phyloP scores from a whole-genome alignment of 2,797 vertebrate species.

The Pygocentrus nattereri region DNA sequence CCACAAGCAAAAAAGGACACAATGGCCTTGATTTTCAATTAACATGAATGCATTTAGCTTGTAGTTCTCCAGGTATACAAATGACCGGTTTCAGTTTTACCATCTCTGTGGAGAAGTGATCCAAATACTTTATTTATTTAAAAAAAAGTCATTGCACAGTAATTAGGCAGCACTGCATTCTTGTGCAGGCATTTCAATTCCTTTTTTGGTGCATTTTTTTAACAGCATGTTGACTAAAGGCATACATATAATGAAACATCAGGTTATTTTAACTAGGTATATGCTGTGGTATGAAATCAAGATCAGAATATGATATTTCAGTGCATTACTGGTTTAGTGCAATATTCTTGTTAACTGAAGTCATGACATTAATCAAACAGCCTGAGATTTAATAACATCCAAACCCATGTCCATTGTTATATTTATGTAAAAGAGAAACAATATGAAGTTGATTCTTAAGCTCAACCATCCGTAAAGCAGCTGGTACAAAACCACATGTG shows the following conservation, averaged over 20 bases:
- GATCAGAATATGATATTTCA: neutral
- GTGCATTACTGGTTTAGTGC: slow-evolving; percentile 35
- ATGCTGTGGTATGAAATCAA: neutral
- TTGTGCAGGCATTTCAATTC: neutral
- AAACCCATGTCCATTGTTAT: no score
- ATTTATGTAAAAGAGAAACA: no score
- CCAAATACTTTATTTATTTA: neutral
- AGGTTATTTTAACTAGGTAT: neutral
- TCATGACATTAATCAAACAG: neutral
- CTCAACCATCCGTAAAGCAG: neutral
- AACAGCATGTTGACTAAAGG: neutral
- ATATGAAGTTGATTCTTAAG: neutral
- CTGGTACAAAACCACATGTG: neutral
- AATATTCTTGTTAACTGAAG: neutral
- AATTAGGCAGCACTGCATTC: neutral
- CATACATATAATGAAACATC: neutral
- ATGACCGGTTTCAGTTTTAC: neutral
- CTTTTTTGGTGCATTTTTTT: neutral
- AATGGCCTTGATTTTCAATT: no score
- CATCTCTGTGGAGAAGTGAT: neutral
- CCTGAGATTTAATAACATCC: slow-evolving; percentile 22
- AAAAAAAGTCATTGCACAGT: neutral
- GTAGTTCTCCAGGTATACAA: neutral
- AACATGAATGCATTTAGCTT: no score
- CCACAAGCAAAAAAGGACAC: no score